Percentiles rank a stretch among this genome's conserved stretches.
These are phyloP conservation scores for Glaucidium brasilianum DNA, from an alignment of 2,113 vertebrate genomes.

Conservation along the genomic window DNA sequence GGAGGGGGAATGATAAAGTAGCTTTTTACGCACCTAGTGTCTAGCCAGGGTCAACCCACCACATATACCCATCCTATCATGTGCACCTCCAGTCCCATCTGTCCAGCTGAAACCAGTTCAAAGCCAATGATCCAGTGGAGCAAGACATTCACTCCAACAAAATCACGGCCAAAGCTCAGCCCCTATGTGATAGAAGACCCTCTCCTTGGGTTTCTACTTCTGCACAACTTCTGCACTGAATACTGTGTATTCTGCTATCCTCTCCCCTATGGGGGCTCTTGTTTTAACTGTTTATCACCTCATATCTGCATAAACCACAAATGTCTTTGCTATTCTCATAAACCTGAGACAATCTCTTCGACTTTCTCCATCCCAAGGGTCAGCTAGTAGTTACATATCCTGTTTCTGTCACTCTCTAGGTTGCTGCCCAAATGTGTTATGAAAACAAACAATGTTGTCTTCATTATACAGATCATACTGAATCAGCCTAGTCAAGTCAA, in stretches of 20 bases:
- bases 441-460: not conserved
- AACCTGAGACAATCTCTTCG: not conserved
- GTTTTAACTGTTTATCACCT: not conserved
- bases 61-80: not conserved
- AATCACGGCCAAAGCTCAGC: not conserved
- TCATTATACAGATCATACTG: not conserved
- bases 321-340: not conserved
- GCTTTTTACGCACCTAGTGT: not conserved
- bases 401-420: not conserved
- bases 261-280: not conserved
- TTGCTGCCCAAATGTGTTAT: not conserved
- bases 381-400: not conserved
- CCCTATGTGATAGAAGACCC: not conserved
- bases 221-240: not conserved
- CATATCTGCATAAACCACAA: not conserved
- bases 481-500: not conserved
- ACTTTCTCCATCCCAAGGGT: not conserved
- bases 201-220: not conserved
- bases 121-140: not conserved
- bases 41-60: not conserved
- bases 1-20: not conserved
- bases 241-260: not conserved
- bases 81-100: not conserved
- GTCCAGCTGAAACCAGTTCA: not conserved
- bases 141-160: not conserved